Evolutionary conservation across 2,888 invertebrate genomes (phyloP), one percentile per base, ranked within the genome.

Genomic region (Drosophila algonquin): DNA sequence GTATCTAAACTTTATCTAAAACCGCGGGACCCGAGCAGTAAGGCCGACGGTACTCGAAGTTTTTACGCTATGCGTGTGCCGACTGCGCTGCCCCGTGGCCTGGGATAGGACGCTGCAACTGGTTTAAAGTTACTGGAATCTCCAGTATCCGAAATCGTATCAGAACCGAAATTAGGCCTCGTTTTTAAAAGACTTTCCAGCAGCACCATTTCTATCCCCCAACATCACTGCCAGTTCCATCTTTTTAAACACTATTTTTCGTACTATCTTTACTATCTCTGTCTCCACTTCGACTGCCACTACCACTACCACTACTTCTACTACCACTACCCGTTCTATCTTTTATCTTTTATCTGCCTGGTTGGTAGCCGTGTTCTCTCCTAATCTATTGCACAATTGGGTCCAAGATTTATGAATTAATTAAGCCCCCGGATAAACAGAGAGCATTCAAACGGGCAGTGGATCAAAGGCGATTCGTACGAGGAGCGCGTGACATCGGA

Each of bases 321-420:
- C 24, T 40, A 5, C 18, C 24, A 24, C 14, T 40, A 14, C 32
- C 32, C 1, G 32, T 10, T 24, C 7, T 27, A 6, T 14, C 40
- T n/a, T 2, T 40, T 40, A n/a, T 40, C 7, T 7, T 40, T 40
- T 10, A 12, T 35, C 35, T 35, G 32, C 9, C 3, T 12, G 35
- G 14, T 14, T 40, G 12, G 2, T 35, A 32, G 30, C 21, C 21
- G 32, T 6, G 24, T 30, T 10, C 12, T 14, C 2, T 21, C 12
- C 63, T 75, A 77, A 83, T 79, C 80, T 77, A 67, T 76, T 79
- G 73, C 86, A 75, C 65, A 76, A 76, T 71, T 72, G 54, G 59
- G 57, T 16, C 27, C 46, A 16, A 73, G 69, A 81, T 84, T 82
- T 87, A 84, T 82, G 87, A 82, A 82, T 81, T 85, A 82, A 82